Evolutionary conservation across 1,140 invertebrate genomes (phyloP).

Genomic region (Asobara japonica): DNA sequence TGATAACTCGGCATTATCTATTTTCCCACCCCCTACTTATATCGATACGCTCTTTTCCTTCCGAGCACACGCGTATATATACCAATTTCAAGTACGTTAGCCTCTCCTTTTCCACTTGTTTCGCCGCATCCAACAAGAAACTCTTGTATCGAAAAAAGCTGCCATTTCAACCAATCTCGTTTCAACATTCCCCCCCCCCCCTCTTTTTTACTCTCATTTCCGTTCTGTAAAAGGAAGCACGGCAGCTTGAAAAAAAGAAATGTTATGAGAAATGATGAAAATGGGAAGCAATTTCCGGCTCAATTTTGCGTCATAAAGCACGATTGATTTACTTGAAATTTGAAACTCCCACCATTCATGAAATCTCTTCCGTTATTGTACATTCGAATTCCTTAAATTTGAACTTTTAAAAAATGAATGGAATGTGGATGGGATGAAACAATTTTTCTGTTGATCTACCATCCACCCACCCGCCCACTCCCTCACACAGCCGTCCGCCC

Average conservation of each 20-base stretch:
- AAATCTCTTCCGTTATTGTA: neutral
- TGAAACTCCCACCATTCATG: neutral
- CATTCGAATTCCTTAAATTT: neutral
- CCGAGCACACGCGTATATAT: neutral
- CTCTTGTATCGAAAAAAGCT: constrained; percentile 1
- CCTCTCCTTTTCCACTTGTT: neutral
- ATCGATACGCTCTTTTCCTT: neutral
- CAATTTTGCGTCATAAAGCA: neutral
- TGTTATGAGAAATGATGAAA: constrained; percentile 1
- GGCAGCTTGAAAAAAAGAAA: neutral
- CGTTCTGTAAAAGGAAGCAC: neutral
- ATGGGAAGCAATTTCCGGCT: neutral
- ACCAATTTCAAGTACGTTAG: constrained; percentile 6
- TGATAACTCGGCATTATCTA: constrained; percentile 3
- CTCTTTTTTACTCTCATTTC: neutral
- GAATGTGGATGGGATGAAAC: too few relatives aligned
- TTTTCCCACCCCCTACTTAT: neutral
- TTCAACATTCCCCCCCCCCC: neutral
- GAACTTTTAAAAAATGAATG: too few relatives aligned
- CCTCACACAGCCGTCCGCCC: too few relatives aligned
- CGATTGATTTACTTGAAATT: neutral
- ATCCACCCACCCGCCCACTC: too few relatives aligned
- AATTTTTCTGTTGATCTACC: too few relatives aligned
- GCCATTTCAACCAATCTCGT: neutral
- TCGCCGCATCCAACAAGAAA: neutral